Evolutionary conservation across 2,113 vertebrate species (phyloP).

Genomic region (Oxygymnocypris stewartii): DNA sequence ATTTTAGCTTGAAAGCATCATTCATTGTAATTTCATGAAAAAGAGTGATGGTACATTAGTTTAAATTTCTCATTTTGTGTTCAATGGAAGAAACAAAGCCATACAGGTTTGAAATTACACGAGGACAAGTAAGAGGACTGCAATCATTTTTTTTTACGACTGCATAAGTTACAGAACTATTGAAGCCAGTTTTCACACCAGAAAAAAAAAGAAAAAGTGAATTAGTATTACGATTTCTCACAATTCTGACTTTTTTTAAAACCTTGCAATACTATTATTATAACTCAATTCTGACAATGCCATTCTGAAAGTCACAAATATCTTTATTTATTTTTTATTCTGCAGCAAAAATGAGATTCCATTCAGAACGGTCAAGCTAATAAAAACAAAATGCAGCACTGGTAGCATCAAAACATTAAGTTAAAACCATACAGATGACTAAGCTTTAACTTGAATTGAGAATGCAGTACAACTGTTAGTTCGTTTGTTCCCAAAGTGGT

Average conservation of each 20-base stretch:
- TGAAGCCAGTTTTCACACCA: no score
- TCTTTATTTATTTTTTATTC: no score
- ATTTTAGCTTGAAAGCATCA: neutral
- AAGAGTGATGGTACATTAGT: neutral
- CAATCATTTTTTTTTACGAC: neutral
- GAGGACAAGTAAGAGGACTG: neutral
- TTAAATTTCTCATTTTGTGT: no score
- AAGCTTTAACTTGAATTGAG: neutral
- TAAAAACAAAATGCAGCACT: neutral
- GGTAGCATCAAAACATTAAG: neutral
- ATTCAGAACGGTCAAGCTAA: no score
- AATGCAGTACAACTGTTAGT: constrained; percentile 18
- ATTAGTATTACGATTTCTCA: no score
- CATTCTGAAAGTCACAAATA: no score
- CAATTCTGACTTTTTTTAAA: no score
- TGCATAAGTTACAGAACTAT: neutral
- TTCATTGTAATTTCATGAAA: neutral
- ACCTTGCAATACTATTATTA: no score
- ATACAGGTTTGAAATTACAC: neutral
- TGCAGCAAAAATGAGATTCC: neutral
- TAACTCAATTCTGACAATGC: no score
- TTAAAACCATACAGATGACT: neutral
- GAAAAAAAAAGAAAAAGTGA: no score
- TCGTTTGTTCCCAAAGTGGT: constrained; percentile 16
- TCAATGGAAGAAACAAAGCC: neutral